Evolutionary conservation across 2,113 vertebrate genomes (phyloP), one percentile per base, ranked within the genome.

Genomic region (Copsychus sechellarum): DNA sequence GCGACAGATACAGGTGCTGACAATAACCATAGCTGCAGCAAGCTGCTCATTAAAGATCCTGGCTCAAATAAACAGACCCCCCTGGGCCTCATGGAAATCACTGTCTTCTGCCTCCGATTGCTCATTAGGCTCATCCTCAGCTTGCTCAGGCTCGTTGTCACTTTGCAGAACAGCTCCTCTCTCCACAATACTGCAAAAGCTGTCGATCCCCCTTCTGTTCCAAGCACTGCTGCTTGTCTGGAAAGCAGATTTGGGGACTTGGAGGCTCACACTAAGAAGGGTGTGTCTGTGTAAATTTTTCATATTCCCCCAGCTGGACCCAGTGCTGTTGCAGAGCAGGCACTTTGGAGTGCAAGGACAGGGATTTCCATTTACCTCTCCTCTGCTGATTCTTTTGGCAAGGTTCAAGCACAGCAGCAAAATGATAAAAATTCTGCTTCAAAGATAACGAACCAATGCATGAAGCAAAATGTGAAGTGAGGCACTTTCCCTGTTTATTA

Each of bases 1-100:
- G 71, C 12, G 25, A 43, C 66, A 8, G 79, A 81, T 50, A 60
- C 85, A 96, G 92, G 90, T 95, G 94, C 72, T 93, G 88, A 92
- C 88, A 94, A 92, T 92, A 93, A 93, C 72, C 47, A 57, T 36
- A 40, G 51, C 82, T 73, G 42, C 90, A 90, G 69, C 73, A 81
- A 81, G 57, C 87, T 90, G 69, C 65, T 66, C 91, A 47, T 93
- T 89, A 86, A 80, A 95, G 54, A 69, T 88, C 64, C 58, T 71
- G 47, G 50, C 36, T 91, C 51, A 50, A 92, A 71, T 21, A 87
- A 90, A 65, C 45, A 73, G 74, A 65, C 7, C 34, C 23, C 40
- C 43, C 19, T 1, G 42, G 65, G 65, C 76, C 87, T 31, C 72
- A 40, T 56, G 80, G 65, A 91, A 92, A 92, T 71, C 88, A 26